Conservation (phyloP, 2,797 vertebrate genomes). For the Microtus obscurus region DNA sequence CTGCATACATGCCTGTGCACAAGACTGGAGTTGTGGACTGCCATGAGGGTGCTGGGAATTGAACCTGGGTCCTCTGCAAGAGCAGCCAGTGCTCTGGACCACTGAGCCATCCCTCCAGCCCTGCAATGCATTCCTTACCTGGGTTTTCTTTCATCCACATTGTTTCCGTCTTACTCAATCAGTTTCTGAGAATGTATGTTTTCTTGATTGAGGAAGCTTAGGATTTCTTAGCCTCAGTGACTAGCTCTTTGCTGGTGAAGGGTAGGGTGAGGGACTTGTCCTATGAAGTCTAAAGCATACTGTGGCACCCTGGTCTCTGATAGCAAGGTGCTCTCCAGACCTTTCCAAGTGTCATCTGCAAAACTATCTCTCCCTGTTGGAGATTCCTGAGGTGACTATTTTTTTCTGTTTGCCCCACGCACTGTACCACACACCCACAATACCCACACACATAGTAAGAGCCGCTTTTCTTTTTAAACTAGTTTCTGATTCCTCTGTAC, state of each 20-base stretch:
- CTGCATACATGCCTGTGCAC: not conserved
- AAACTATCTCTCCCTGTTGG: not conserved
- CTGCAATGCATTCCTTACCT: not conserved
- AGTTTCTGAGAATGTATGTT: not conserved
- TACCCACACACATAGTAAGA: not conserved
- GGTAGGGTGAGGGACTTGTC: not conserved
- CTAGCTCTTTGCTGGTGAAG: not conserved
- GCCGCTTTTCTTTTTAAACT: not conserved
- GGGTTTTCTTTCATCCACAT: not conserved
- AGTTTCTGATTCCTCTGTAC: not conserved
- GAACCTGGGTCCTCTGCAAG: not conserved
- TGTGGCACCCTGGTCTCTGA: too few relatives aligned
- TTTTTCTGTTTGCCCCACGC: not conserved
- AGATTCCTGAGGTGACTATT: not conserved
- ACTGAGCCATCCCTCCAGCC: too few relatives aligned
- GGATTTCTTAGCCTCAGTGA: not conserved
- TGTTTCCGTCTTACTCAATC: not conserved
- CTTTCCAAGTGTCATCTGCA: not conserved
- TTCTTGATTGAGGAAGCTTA: not conserved
- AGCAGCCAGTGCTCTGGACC: not conserved
- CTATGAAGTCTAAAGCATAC: fast-evolving
- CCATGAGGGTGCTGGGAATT: not conserved
- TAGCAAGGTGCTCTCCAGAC: not conserved
- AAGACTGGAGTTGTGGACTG: not conserved
- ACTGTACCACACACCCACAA: not conserved